Conservation (phyloP, 1,140 invertebrate species). For the Dreissena rostriformis region DNA sequence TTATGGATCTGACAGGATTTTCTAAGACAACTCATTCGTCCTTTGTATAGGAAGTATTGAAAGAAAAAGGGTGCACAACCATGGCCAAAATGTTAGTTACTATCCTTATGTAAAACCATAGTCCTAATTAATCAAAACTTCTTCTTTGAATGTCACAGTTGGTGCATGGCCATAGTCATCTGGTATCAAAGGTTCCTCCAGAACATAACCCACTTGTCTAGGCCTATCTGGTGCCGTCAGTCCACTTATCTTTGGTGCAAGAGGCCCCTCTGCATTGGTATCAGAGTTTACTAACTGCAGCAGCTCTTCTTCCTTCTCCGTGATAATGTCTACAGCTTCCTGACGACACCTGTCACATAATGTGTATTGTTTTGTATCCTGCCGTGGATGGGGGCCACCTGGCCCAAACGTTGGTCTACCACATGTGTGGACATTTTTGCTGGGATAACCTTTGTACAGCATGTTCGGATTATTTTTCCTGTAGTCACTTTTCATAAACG, state of each 20-base stretch:
- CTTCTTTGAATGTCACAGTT: slow-evolving; percentile 51
- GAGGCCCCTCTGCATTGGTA: neutral
- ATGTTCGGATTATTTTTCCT: slow-evolving; percentile 45
- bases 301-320: slow-evolving; percentile 24
- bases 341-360: slow-evolving; percentile 42
- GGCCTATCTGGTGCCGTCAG: slow-evolving; percentile 36
- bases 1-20: too few species aligned
- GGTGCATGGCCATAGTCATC: slow-evolving; percentile 21
- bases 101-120: neutral
- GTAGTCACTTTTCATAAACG: slow-evolving; percentile 48
- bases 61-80: too few species aligned
- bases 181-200: slow-evolving; percentile 39
- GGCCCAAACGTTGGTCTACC: slow-evolving; percentile 9
- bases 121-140: slow-evolving; percentile 43
- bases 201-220: slow-evolving; percentile 36
- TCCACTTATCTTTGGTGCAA: slow-evolving; percentile 42
- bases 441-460: slow-evolving; percentile 32
- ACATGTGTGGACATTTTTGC: slow-evolving; percentile 35
- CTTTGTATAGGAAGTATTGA: too few species aligned
- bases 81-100: too few species aligned
- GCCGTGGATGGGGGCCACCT: slow-evolving; percentile 23
- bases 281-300: slow-evolving; percentile 6
- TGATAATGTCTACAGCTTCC: slow-evolving; percentile 32
- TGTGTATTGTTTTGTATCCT: slow-evolving; percentile 41
- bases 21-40: too few species aligned